These are phyloP conservation scores for Leptosomus discolor DNA, from an alignment of 2,113 vertebrate genomes.

Conservation along the genomic window DNA sequence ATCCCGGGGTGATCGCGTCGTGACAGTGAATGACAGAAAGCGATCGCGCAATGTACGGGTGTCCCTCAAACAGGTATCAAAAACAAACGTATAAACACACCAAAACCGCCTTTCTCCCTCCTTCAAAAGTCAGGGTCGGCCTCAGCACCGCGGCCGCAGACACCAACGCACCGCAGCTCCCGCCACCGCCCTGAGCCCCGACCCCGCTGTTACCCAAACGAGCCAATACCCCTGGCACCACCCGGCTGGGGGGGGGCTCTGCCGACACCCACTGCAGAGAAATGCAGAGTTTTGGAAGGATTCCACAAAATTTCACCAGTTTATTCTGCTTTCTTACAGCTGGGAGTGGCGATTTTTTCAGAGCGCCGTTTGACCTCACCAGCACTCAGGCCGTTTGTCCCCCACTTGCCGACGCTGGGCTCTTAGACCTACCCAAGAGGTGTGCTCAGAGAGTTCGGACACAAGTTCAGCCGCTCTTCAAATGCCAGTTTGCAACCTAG, in stretches of 20 bases:
- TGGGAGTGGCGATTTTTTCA: rapidly evolving
- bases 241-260: too few relatives aligned
- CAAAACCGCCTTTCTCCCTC: too few relatives aligned
- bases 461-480: neutral
- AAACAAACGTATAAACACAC: too few relatives aligned
- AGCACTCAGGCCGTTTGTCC: neutral
- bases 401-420: neutral
- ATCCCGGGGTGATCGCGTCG: too few relatives aligned
- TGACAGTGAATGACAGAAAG: too few relatives aligned
- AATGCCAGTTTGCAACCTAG: neutral
- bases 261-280: too few relatives aligned
- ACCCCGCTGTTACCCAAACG: neutral
- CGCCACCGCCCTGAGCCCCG: neutral
- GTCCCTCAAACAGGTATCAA: too few relatives aligned
- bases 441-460: neutral
- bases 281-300: neutral
- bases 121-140: too few relatives aligned
- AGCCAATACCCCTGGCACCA: neutral
- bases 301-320: neutral
- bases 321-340: neutral
- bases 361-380: neutral
- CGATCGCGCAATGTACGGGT: too few relatives aligned
- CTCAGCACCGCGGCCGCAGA: too few relatives aligned
- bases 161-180: too few relatives aligned
- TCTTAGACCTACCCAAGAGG: neutral